phyloP scores from a whole-genome alignment of 35 echinoderm and acorn worm species.

The Lytechinus pictus region DNA sequence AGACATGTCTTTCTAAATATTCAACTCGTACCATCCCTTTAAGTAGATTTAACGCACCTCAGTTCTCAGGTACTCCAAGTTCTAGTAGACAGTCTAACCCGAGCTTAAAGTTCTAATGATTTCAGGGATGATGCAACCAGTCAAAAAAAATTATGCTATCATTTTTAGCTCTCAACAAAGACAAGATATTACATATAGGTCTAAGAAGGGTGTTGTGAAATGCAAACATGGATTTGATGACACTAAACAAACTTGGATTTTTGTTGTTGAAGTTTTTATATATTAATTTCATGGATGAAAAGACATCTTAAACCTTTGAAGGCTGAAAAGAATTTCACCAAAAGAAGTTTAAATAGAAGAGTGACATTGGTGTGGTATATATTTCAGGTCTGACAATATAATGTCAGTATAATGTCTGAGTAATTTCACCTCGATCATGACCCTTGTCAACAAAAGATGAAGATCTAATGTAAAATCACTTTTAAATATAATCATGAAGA shows the following conservation, averaged over 20 bases:
- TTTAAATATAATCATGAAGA: no score
- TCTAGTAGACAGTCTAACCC: no score
- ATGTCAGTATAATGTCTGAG: background rate
- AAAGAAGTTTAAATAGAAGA: background rate
- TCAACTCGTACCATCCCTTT: no score
- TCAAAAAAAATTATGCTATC: no score
- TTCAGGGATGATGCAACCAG: no score
- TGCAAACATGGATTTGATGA: background rate
- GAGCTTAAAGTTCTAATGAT: no score
- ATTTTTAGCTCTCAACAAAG: background rate
- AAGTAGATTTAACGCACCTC: no score
- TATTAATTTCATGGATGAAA: background rate
- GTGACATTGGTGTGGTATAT: background rate
- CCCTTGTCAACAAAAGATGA: no score
- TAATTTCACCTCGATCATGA: no score
- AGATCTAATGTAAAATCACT: no score
- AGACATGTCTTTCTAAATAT: no score
- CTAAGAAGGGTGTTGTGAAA: background rate
- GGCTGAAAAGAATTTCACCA: background rate
- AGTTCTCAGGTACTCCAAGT: no score
- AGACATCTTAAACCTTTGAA: background rate
- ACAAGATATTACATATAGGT: background rate
- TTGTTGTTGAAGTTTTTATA: background rate
- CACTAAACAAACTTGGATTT: background rate
- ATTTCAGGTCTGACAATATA: background rate